Evolutionary conservation across 2,113 vertebrate genomes (phyloP).

Genomic region (Thamnophis sirtalis): DNA sequence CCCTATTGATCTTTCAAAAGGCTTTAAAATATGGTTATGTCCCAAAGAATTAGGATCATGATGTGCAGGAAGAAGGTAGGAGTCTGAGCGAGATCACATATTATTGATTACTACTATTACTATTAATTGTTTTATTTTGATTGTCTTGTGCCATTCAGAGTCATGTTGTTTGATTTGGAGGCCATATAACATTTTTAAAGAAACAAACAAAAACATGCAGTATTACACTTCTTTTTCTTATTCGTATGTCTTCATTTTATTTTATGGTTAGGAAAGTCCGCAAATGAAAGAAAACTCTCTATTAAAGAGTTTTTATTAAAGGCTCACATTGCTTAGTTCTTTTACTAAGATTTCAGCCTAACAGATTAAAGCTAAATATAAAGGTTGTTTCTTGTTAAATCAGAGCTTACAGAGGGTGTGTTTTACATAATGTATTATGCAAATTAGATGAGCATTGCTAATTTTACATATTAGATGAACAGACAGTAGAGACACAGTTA

Average conservation of each 20-base stretch:
- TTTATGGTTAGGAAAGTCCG: background rate
- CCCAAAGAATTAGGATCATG: background rate
- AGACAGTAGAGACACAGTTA: background rate
- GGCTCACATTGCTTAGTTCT: background rate
- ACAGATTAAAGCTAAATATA: background rate
- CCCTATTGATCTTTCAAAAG: background rate
- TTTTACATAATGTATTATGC: background rate
- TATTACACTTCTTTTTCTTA: background rate
- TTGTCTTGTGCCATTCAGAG: background rate
- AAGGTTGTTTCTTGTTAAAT: background rate
- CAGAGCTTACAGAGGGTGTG: background rate
- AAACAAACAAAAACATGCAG: background rate
- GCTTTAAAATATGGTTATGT: background rate
- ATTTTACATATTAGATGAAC: background rate
- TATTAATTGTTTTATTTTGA: background rate
- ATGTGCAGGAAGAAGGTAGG: background rate
- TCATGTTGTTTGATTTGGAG: background rate
- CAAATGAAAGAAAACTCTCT: background rate
- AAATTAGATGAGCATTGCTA: background rate
- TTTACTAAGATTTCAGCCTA: background rate
- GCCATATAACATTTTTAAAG: background rate
- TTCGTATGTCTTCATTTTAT: background rate
- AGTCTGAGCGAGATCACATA: background rate
- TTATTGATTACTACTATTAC: background rate
- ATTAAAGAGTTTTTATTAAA: background rate